A percentile compares a stretch with the other conserved stretches of the same genome.
Conservation (phyloP, 2,797 vertebrate genomes). For the Silurus aristotelis region DNA sequence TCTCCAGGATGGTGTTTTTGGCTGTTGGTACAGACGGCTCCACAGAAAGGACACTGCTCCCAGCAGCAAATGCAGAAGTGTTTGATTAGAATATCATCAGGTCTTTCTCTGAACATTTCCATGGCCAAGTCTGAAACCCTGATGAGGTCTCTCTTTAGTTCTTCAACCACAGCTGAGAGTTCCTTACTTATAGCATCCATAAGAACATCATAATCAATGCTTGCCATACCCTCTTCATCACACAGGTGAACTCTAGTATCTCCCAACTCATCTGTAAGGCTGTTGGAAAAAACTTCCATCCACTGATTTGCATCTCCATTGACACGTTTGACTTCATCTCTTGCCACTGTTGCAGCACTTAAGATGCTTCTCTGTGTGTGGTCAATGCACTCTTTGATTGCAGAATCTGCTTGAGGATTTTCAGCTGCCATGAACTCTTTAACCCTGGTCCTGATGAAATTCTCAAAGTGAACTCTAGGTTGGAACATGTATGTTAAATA, state of each 20-base stretch:
- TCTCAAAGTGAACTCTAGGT: constrained; percentile 44
- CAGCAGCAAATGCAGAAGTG: constrained; percentile 69
- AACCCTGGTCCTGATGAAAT: constrained; percentile 53
- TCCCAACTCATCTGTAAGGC: constrained; percentile 17
- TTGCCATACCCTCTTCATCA: constrained; percentile 44
- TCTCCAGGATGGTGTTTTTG: constrained; percentile 54
- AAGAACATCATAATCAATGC: constrained; percentile 64
- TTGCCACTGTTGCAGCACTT: neutral
- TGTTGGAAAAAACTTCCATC: constrained; percentile 66
- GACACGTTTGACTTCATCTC: neutral
- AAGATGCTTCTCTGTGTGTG: constrained; percentile 23
- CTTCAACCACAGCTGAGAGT: constrained; percentile 21
- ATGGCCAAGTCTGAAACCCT: constrained; percentile 44
- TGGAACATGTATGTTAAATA: constrained; percentile 14
- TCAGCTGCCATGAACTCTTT: constrained; percentile 45
- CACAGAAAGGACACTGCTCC: constrained; percentile 65
- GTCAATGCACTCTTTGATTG: neutral
- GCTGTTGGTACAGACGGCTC: constrained; percentile 63
- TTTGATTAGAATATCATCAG: constrained; percentile 64
- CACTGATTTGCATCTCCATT: constrained; percentile 55
- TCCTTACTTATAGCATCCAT: constrained; percentile 46
- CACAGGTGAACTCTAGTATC: constrained; percentile 20
- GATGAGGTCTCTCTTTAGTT: constrained; percentile 23
- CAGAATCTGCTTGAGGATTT: constrained; percentile 27
- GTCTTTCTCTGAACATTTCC: constrained; percentile 36